phyloP scores from a whole-genome alignment of 2,797 vertebrate species.

The Melanogrammus aeglefinus region DNA sequence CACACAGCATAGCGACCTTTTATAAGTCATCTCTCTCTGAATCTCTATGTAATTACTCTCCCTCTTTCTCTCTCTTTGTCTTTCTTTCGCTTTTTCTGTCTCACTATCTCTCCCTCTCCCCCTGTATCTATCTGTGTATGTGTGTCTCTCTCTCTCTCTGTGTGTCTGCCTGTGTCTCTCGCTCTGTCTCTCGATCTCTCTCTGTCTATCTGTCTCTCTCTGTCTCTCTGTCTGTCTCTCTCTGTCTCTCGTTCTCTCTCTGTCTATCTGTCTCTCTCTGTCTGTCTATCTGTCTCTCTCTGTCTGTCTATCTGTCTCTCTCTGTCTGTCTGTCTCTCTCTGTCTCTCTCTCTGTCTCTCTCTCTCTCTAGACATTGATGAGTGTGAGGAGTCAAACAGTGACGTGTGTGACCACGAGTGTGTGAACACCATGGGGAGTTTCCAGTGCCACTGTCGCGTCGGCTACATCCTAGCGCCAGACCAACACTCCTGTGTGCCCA shows the following conservation, averaged over 20 bases:
- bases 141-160: slow-evolving; percentile 37
- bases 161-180: too few relatives aligned
- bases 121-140: slow-evolving; percentile 33
- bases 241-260: neutral
- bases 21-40: neutral
- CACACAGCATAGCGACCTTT: neutral
- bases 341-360: slow-evolving; percentile 36
- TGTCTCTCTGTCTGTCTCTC: slow-evolving; percentile 33
- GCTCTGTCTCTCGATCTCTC: too few relatives aligned
- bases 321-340: neutral
- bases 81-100: slow-evolving; percentile 36
- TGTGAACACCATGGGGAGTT: slow-evolving; percentile 75
- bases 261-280: slow-evolving; percentile 37
- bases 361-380: slow-evolving; percentile 69
- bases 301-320: neutral
- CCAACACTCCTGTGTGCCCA: slow-evolving; percentile 66
- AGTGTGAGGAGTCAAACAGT: slow-evolving; percentile 65
- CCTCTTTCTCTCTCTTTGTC: slow-evolving; percentile 7
- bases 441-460: slow-evolving; percentile 66
- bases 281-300: slow-evolving; percentile 34
- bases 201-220: slow-evolving; percentile 20
- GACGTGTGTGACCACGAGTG: slow-evolving; percentile 74
- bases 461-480: slow-evolving; percentile 71
- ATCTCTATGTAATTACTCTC: neutral
- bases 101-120: neutral